A percentile compares a stretch with the other conserved stretches of the same genome.
These are phyloP conservation scores for Zaprionus ghesquierei DNA, from an alignment of 1,140 invertebrate species.

Conservation along the genomic window DNA sequence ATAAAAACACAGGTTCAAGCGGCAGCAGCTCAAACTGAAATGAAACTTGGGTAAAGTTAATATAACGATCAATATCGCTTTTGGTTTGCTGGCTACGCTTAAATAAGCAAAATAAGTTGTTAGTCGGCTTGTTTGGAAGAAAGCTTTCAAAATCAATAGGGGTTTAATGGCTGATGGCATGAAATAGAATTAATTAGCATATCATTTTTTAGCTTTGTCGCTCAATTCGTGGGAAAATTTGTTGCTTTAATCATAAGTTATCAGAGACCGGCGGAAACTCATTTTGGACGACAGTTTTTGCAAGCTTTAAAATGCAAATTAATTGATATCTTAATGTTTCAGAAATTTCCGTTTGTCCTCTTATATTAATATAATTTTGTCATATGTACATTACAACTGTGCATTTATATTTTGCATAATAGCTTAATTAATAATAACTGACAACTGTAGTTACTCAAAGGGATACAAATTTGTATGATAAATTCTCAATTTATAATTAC, in stretches of 20 bases:
- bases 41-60: constrained; percentile 22
- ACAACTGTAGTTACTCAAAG: background rate
- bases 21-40: background rate
- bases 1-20: background rate
- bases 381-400: background rate
- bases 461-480: background rate
- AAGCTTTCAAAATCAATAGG: constrained; percentile 69
- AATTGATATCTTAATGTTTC: background rate
- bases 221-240: constrained; percentile 63
- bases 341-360: background rate
- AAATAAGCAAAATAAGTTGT: constrained; percentile 66
- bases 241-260: constrained; percentile 38
- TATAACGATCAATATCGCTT: constrained; percentile 29
- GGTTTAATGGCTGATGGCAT: constrained; percentile 58
- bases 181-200: constrained; percentile 76
- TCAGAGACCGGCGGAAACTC: constrained; percentile 56
- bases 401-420: background rate
- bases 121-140: constrained; percentile 64
- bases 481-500: background rate
- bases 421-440: no score
- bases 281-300: constrained; percentile 15
- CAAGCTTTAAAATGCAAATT: constrained; percentile 61
- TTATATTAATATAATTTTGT: background rate
- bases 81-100: constrained; percentile 38
- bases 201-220: constrained; percentile 60